These are phyloP conservation scores for Falco concolor DNA, from an alignment of 2,797 vertebrate genomes.

Conservation along the genomic window DNA sequence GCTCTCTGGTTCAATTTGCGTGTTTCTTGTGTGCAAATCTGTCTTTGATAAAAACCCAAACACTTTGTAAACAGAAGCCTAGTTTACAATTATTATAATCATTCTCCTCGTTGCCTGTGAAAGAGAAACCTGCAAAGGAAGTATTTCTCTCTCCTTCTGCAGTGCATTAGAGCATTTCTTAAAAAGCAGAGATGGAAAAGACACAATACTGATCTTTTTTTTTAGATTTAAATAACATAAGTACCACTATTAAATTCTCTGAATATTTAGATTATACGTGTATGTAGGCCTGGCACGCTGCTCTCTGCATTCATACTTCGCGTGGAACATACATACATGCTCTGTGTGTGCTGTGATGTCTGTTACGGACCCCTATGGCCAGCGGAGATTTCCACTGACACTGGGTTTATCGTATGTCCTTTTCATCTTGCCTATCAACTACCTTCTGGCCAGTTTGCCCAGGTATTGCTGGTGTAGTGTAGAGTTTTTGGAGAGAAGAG, in stretches of 20 bases:
- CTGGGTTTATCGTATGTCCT: neutral
- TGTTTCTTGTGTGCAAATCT: neutral
- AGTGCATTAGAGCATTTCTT: neutral
- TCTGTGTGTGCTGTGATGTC: fast-evolving
- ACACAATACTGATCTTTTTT: neutral
- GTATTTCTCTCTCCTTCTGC: neutral
- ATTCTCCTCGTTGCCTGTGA: neutral
- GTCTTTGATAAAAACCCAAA: neutral
- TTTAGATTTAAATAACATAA: neutral
- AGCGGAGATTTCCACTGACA: neutral
- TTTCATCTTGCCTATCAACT: neutral
- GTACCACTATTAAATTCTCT: neutral
- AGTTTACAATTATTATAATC: neutral
- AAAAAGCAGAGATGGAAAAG: neutral
- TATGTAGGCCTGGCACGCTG: neutral
- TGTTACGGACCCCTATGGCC: neutral
- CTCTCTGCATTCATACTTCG: fast-evolving
- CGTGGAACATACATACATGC: fast-evolving
- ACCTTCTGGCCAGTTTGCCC: neutral
- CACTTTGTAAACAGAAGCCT: neutral
- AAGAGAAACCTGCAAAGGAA: neutral
- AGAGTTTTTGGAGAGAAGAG: neutral
- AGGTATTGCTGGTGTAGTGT: neutral
- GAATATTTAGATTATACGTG: neutral
- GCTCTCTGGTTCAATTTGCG: neutral